Evolutionary conservation across 1,140 invertebrate species (phyloP).

Genomic region (Homalodisca vitripennis): DNA sequence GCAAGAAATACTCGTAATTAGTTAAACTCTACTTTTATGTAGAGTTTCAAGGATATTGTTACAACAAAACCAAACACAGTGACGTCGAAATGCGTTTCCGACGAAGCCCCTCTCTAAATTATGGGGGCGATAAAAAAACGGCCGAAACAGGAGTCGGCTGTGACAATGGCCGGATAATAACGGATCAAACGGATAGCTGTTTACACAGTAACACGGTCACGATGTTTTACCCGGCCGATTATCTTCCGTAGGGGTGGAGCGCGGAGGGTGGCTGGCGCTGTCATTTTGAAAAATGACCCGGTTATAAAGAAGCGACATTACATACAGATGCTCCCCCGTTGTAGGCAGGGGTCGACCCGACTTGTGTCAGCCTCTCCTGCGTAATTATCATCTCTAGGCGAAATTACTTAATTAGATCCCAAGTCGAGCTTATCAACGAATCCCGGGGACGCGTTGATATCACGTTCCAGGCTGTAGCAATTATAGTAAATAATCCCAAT

Average conservation of each 20-base stretch:
- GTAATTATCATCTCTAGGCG: slow-evolving; percentile 10
- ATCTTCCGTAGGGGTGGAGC: not conserved
- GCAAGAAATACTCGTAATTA: too few species aligned
- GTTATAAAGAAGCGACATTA: slow-evolving; percentile 27
- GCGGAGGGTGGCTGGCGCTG: slow-evolving; percentile 10
- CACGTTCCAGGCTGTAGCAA: too few species aligned
- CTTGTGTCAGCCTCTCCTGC: not conserved
- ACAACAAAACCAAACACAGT: too few species aligned
- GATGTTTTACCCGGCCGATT: slow-evolving; percentile 15
- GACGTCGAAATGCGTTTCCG: too few species aligned
- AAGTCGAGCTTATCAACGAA: too few species aligned
- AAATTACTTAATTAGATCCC: slow-evolving; percentile 20
- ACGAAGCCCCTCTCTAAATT: too few species aligned
- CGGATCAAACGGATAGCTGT: not conserved
- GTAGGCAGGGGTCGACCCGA: not conserved
- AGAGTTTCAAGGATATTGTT: too few species aligned
- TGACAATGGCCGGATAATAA: slow-evolving; percentile 11
- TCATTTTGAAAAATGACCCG: slow-evolving; percentile 23
- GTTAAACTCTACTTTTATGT: too few species aligned
- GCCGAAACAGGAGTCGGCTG: too few species aligned
- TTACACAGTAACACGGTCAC: not conserved
- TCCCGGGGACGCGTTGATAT: too few species aligned
- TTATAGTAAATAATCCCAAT: too few species aligned
- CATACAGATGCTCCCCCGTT: slow-evolving; percentile 13
- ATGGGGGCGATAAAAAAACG: too few species aligned